These are phyloP conservation scores for Pristionchus exspectatus DNA, from an alignment of 2,888 invertebrate species.

Conservation along the genomic window DNA sequence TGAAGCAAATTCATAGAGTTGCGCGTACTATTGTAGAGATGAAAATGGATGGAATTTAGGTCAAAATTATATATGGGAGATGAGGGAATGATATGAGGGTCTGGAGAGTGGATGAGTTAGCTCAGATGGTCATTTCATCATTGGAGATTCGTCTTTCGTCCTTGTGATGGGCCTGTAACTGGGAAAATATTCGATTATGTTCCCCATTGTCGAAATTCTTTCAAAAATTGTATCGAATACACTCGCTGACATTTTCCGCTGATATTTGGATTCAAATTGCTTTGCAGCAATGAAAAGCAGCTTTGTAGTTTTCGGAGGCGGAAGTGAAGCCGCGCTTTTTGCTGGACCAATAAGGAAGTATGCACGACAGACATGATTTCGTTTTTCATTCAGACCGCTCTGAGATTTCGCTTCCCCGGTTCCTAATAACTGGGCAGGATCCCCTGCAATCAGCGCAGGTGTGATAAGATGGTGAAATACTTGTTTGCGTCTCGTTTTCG, in stretches of 20 bases:
- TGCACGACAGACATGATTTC: too few species aligned
- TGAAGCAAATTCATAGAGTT: too few species aligned
- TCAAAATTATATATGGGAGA: too few species aligned
- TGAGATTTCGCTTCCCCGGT: not conserved
- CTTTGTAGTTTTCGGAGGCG: too few species aligned
- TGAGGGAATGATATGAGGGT: too few species aligned
- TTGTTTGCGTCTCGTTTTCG: not conserved
- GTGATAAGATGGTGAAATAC: conserved; percentile 14
- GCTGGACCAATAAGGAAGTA: too few species aligned
- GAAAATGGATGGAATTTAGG: too few species aligned
- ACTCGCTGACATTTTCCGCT: too few species aligned
- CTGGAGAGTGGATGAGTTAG: not conserved
- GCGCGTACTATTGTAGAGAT: too few species aligned
- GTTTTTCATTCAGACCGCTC: not conserved
- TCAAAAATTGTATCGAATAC: not conserved
- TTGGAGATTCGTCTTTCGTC: conserved; percentile 17
- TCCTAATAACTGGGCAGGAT: not conserved
- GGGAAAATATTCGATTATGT: not conserved
- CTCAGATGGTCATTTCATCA: conserved; percentile 43
- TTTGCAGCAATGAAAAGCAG: too few species aligned
- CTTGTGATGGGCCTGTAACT: conserved; percentile 6
- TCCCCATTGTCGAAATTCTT: not conserved
- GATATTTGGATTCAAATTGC: too few species aligned
- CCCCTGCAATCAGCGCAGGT: not conserved
- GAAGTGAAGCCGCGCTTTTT: too few species aligned